Conservation (phyloP, 2,797 vertebrate genomes). For the Myripristis jacobus region DNA sequence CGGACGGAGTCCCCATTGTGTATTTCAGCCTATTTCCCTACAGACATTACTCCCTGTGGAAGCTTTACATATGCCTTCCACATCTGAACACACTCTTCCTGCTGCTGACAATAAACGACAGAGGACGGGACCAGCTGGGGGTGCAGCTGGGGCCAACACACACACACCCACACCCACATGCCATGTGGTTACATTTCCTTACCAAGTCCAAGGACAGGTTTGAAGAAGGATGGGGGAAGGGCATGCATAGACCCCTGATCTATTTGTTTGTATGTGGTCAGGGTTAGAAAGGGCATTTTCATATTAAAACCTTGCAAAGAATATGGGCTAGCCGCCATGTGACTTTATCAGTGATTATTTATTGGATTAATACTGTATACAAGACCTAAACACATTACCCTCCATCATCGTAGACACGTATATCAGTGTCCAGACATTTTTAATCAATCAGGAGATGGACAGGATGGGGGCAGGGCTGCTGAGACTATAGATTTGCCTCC, state of each 20-base stretch:
- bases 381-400: conserved; percentile 18
- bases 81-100: conserved; percentile 54
- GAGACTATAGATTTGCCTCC: conserved; percentile 29
- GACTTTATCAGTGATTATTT: conserved; percentile 18
- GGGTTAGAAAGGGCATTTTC: neutral
- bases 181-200: conserved; percentile 17
- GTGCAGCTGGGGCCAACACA: conserved; percentile 37
- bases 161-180: conserved; percentile 25
- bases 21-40: conserved; percentile 25
- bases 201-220: conserved; percentile 40
- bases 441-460: conserved; percentile 56
- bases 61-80: conserved; percentile 39
- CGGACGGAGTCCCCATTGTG: neutral
- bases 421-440: conserved; percentile 27
- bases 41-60: conserved; percentile 41
- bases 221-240: conserved; percentile 5
- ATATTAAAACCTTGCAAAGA: neutral
- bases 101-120: conserved; percentile 41
- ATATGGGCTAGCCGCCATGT: conserved; percentile 4
- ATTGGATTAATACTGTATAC: conserved; percentile 31
- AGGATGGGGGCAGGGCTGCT: conserved; percentile 32
- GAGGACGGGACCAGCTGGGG: conserved; percentile 61
- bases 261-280: conserved; percentile 17
- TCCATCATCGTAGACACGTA: conserved; percentile 17
- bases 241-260: neutral